Evolutionary conservation across 2,113 vertebrate genomes (phyloP).

Genomic region (Halcyon senegalensis): DNA sequence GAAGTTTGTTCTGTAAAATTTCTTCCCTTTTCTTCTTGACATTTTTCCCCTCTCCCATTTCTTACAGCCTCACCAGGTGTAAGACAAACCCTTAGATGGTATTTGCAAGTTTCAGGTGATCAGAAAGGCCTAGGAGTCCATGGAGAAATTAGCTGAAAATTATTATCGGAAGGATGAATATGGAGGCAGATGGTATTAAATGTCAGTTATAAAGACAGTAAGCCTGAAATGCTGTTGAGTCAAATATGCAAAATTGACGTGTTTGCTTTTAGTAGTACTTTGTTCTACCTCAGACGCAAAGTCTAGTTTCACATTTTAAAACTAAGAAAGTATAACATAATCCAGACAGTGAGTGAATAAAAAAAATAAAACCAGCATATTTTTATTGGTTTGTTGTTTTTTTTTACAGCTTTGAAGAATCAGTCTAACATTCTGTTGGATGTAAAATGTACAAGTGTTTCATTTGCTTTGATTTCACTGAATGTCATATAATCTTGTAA

Average conservation of each 20-base stretch:
- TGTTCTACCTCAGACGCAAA: neutral
- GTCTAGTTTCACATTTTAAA: neutral
- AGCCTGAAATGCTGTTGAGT: neutral
- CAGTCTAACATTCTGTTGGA: neutral
- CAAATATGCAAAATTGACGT: neutral
- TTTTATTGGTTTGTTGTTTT: neutral
- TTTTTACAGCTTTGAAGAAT: neutral
- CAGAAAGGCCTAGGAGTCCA: neutral
- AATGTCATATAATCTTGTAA: neutral
- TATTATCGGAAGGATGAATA: neutral
- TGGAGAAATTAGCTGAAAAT: neutral
- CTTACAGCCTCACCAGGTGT: neutral
- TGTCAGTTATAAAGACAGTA: neutral
- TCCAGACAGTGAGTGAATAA: neutral
- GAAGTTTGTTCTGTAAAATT: neutral
- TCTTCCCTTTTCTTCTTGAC: neutral
- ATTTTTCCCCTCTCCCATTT: neutral
- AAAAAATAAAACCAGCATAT: neutral
- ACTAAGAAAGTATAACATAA: neutral
- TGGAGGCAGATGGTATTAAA: neutral
- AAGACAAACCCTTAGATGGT: neutral
- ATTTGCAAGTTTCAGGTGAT: neutral
- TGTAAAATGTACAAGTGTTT: neutral
- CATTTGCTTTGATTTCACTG: neutral
- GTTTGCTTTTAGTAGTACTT: neutral